Percentiles rank a stretch among this genome's conserved stretches.
Conservation (phyloP, 2,888 invertebrate genomes). For the Eumacrocentrus americanus region DNA sequence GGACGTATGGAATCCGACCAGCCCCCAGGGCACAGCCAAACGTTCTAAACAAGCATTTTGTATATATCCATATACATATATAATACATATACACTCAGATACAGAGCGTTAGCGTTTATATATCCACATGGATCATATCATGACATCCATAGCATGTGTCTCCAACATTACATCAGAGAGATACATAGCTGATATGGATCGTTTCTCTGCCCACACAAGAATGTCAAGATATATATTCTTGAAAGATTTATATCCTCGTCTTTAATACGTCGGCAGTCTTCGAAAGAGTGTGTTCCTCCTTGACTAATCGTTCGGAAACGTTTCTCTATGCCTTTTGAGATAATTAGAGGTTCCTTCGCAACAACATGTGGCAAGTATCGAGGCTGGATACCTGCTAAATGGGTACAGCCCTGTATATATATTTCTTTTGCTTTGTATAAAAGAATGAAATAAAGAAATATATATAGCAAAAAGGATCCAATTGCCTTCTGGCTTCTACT, state of each 20-base stretch:
- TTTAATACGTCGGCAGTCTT: conserved; percentile 3
- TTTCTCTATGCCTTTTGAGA: conserved; percentile 26
- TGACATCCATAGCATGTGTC: too few species aligned
- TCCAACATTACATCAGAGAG: too few species aligned
- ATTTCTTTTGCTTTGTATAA: conserved; percentile 4
- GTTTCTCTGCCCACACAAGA: not conserved
- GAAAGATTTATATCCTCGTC: not conserved
- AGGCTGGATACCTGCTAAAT: conserved; percentile 24
- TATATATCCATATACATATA: too few species aligned
- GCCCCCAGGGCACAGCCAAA: too few species aligned
- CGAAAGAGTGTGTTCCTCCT: not conserved
- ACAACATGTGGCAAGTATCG: conserved; percentile 26
- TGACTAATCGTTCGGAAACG: conserved; percentile 14
- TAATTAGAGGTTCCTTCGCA: conserved; percentile 27
- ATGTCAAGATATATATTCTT: conserved; percentile 1
- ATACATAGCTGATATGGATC: too few species aligned
- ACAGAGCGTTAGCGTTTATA: too few species aligned
- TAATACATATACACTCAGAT: too few species aligned
- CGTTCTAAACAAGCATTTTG: too few species aligned
- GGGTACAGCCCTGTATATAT: not conserved
- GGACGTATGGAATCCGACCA: not conserved
- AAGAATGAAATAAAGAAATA: not conserved
- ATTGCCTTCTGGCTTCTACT: not conserved
- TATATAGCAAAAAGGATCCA: not conserved
- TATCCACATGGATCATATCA: too few species aligned